These are phyloP conservation scores for Elysia crispata DNA, from an alignment of 2,888 invertebrate species.

Conservation along the genomic window DNA sequence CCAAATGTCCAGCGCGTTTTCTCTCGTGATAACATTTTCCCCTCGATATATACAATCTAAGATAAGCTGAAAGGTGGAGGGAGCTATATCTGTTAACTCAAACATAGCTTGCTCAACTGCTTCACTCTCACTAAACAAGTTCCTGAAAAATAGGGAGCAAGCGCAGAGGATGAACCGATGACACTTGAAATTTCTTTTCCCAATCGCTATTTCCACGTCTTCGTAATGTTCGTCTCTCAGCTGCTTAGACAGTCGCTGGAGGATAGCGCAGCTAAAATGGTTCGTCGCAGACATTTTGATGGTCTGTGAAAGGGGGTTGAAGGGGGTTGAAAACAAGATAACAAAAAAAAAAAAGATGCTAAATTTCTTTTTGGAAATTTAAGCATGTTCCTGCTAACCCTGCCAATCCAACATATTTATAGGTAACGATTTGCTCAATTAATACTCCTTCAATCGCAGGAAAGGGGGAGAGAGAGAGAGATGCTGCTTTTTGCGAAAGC, in stretches of 20 bases:
- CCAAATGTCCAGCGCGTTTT: conserved; percentile 26
- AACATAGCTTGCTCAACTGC: not conserved
- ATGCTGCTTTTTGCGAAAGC: too few relatives aligned
- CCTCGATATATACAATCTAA: conserved; percentile 9
- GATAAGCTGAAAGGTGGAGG: not conserved
- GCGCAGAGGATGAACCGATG: conserved; percentile 30
- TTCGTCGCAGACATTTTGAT: not conserved
- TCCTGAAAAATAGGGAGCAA: conserved; percentile 19
- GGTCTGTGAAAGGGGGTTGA: not conserved
- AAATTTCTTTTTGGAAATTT: too few relatives aligned
- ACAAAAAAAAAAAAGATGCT: too few relatives aligned
- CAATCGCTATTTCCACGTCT: conserved; percentile 9
- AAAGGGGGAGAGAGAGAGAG: too few relatives aligned
- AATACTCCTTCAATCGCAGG: too few relatives aligned
- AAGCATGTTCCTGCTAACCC: too few relatives aligned
- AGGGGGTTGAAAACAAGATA: too few relatives aligned
- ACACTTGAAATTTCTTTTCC: conserved; percentile 3
- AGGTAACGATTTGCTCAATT: too few relatives aligned
- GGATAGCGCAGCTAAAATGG: not conserved
- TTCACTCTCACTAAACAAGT: conserved; percentile 12
- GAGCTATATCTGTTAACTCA: not conserved
- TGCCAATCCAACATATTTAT: too few relatives aligned
- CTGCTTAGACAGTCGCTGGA: not conserved
- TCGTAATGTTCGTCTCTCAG: not conserved
- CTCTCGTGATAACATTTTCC: not conserved